Evolutionary conservation across 2,797 vertebrate genomes (phyloP).

Genomic region (Fistularia commersonii): DNA sequence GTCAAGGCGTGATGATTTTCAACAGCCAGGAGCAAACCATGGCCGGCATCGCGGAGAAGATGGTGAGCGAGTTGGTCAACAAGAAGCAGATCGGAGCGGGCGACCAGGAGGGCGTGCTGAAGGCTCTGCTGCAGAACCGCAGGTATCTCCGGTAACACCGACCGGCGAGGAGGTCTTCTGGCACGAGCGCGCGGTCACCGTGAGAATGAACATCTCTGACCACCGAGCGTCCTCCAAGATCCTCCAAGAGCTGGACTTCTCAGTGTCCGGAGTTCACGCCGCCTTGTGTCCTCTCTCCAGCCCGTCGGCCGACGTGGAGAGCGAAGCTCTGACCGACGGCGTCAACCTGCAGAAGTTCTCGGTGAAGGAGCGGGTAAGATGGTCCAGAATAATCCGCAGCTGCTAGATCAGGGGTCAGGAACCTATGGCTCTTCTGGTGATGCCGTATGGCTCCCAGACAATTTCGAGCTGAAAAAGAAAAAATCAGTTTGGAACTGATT

Average conservation of each 20-base stretch:
- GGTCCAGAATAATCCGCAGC: no score
- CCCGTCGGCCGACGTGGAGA: constrained; percentile 68
- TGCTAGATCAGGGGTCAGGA: no score
- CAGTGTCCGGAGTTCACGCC: no score
- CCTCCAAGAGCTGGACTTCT: no score
- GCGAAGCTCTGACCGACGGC: constrained; percentile 58
- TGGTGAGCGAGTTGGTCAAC: constrained; percentile 81
- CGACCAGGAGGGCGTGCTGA: constrained; percentile 76
- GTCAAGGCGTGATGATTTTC: constrained; percentile 81
- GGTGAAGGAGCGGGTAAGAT: constrained; percentile 63
- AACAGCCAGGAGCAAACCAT: constrained; percentile 77
- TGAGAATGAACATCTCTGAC: no score
- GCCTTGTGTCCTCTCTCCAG: constrained; percentile 52
- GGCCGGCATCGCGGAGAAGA: constrained; percentile 70
- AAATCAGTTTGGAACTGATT: no score
- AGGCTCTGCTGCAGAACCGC: constrained; percentile 79
- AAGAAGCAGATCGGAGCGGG: constrained; percentile 79
- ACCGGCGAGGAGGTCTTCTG: no score
- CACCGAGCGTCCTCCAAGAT: no score
- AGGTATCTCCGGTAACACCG: constrained; percentile 58
- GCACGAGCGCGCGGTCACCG: no score
- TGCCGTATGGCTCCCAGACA: no score
- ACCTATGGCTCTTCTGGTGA: no score
- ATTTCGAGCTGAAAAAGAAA: no score
- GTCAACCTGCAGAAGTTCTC: constrained; percentile 72